Conservation (phyloP, 2,888 invertebrate genomes). For the Pollenia griseotomentosa region DNA sequence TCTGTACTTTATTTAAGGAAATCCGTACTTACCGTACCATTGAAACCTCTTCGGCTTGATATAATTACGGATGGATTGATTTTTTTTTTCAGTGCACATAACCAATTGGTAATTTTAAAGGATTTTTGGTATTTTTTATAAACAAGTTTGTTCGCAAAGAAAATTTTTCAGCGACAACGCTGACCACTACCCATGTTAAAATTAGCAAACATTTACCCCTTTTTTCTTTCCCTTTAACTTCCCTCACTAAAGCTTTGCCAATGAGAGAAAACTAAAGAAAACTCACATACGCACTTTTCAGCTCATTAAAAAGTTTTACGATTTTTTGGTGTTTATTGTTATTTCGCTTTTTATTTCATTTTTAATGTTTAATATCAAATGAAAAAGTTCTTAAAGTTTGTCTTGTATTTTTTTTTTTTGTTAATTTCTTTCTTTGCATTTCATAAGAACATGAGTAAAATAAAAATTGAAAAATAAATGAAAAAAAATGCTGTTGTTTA, state of each 20-base stretch:
- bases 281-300: constrained; percentile 73
- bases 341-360: constrained; percentile 36
- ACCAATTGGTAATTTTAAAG: too few relatives aligned
- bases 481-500: constrained; percentile 64
- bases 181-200: constrained; percentile 47
- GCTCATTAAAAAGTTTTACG: constrained; percentile 73
- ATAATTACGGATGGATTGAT: too few relatives aligned
- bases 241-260: neutral
- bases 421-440: constrained; percentile 27
- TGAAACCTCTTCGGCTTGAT: too few relatives aligned
- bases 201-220: constrained; percentile 49
- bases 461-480: constrained; percentile 21
- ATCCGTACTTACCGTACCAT: too few relatives aligned
- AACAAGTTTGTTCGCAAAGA: too few relatives aligned
- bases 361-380: constrained; percentile 71
- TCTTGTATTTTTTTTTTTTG: constrained; percentile 8
- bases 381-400: constrained; percentile 68
- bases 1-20: too few relatives aligned
- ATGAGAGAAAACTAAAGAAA: constrained; percentile 29
- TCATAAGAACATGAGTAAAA: constrained; percentile 54
- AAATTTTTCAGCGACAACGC: too few relatives aligned
- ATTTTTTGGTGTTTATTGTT: constrained; percentile 69
- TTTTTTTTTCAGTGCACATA: too few relatives aligned
- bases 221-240: neutral
- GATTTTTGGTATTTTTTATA: too few relatives aligned